phyloP scores from a whole-genome alignment of 2,888 invertebrate species.

The Uropetala carovei region DNA sequence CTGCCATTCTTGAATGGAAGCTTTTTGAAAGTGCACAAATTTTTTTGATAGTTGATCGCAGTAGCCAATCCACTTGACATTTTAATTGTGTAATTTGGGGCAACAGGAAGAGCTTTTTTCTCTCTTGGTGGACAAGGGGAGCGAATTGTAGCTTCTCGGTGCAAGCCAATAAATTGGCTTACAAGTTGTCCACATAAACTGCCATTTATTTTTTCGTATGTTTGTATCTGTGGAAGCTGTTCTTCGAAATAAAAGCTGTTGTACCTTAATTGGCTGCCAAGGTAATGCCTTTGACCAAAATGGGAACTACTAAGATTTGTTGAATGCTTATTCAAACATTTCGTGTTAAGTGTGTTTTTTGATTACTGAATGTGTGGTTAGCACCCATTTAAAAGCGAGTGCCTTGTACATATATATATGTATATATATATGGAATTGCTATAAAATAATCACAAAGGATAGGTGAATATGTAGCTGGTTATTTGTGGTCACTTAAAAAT shows the following conservation, averaged over 20 bases:
- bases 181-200: neutral
- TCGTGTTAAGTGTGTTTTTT: conserved; percentile 56
- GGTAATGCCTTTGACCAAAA: conserved; percentile 36
- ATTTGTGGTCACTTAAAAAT: conserved; percentile 50
- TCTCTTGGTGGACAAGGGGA: neutral
- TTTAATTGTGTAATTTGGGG: neutral
- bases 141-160: neutral
- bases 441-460: conserved; percentile 35
- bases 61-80: neutral
- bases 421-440: conserved; percentile 50
- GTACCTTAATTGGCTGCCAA: conserved; percentile 52
- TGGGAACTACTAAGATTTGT: conserved; percentile 25
- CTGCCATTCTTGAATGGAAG: conserved; percentile 6
- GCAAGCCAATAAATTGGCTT: conserved; percentile 41
- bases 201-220: conserved; percentile 51
- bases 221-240: conserved; percentile 44
- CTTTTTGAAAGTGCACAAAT: conserved; percentile 54
- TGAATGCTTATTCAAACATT: conserved; percentile 55
- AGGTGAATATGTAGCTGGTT: conserved; percentile 55
- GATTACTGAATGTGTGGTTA: conserved; percentile 47
- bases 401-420: conserved; percentile 62
- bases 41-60: neutral
- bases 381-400: conserved; percentile 59
- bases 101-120: neutral
- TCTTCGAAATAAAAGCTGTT: conserved; percentile 37